Conservation (phyloP, 1,140 invertebrate genomes). For the Holcopasites calliopsidis region DNA sequence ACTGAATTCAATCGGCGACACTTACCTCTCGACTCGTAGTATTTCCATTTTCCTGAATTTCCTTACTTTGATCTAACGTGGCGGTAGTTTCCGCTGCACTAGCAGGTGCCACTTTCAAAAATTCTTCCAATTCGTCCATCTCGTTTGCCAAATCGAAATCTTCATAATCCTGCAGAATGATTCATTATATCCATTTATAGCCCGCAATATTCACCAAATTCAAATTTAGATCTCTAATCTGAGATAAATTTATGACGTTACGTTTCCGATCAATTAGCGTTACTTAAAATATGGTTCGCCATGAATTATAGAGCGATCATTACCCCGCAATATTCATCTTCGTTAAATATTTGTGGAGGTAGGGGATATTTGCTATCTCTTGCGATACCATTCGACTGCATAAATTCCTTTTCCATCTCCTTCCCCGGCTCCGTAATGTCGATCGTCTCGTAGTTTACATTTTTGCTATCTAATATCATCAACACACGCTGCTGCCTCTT, state of each 20-base stretch:
- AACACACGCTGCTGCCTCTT: constrained; percentile 94
- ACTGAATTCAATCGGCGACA: constrained; percentile 7
- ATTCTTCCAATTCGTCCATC: constrained; percentile 92
- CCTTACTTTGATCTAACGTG: constrained; percentile 74
- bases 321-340: constrained; percentile 95
- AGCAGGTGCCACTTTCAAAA: constrained; percentile 85
- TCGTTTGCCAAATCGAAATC: constrained; percentile 95
- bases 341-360: constrained; percentile 97
- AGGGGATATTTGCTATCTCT: constrained; percentile 88
- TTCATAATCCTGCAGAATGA: constrained; percentile 89
- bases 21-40: constrained; percentile 79
- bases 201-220: not conserved
- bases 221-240: not conserved
- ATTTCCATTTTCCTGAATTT: constrained; percentile 77
- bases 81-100: constrained; percentile 77
- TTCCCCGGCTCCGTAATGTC: constrained; percentile 96
- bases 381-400: constrained; percentile 92
- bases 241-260: no score
- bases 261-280: not conserved
- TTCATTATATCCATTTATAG: constrained; percentile 33
- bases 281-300: not conserved
- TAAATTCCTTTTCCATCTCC: constrained; percentile 93
- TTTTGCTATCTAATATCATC: constrained; percentile 95
- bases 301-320: constrained; percentile 65
- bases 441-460: constrained; percentile 91